Conservation (phyloP, 2,797 vertebrate genomes). For the Onychomys arenicola region DNA sequence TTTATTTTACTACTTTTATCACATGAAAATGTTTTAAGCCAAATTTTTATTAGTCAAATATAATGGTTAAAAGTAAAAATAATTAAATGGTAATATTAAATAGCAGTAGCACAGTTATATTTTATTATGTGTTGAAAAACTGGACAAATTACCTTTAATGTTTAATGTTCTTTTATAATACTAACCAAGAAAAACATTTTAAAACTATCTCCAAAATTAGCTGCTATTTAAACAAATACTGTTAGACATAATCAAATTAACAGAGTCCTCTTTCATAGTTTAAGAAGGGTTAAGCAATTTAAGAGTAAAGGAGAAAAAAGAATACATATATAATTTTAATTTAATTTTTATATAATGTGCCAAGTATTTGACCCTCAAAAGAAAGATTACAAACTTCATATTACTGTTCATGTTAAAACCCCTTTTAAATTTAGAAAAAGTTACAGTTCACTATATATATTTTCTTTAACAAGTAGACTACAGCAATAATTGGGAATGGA, state of each 20-base stretch:
- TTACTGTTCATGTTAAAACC: conserved; percentile 21
- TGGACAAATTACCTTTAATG: conserved; percentile 41
- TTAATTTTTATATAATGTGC: conserved; percentile 53
- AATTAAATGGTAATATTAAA: conserved; percentile 62
- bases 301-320: conserved; percentile 30
- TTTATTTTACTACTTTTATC: conserved; percentile 72
- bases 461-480: conserved; percentile 57
- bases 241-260: conserved; percentile 69
- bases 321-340: conserved; percentile 54
- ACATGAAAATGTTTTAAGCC: conserved; percentile 67
- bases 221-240: conserved; percentile 62
- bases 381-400: conserved; percentile 42
- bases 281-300: conserved; percentile 12
- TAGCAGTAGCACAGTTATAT: conserved; percentile 36
- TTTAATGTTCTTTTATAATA: conserved; percentile 60
- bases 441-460: conserved; percentile 34
- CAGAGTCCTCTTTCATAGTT: conserved; percentile 30
- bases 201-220: conserved; percentile 45
- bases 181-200: conserved; percentile 47
- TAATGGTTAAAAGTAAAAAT: conserved; percentile 66
- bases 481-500: conserved; percentile 51
- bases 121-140: conserved; percentile 59
- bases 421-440: conserved; percentile 62
- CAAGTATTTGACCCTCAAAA: conserved; percentile 61
- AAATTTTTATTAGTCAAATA: conserved; percentile 63